phyloP scores from a whole-genome alignment of 2,113 vertebrate genomes.

The Balaeniceps rex region DNA sequence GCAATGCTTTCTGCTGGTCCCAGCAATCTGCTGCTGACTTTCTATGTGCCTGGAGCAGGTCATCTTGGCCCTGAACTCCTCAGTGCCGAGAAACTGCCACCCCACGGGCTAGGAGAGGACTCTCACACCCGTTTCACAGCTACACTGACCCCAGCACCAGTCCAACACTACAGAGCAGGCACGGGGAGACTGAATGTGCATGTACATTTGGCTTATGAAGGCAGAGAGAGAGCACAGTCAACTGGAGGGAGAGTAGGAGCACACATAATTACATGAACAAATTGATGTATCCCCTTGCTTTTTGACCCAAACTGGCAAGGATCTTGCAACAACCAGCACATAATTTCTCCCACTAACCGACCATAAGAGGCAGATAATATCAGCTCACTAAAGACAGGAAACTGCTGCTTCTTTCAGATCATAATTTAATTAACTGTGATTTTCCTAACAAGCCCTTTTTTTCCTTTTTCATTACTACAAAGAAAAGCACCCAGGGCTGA shows the following conservation, averaged over 20 bases:
- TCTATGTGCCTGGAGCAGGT: not conserved
- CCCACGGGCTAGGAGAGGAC: not conserved
- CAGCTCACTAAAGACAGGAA: not conserved
- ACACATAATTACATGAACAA: not conserved
- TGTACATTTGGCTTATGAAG: not conserved
- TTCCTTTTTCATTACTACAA: not conserved
- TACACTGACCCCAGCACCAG: not conserved
- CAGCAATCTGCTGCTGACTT: not conserved
- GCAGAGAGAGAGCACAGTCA: not conserved
- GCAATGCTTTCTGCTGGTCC: not conserved
- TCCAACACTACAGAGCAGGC: not conserved
- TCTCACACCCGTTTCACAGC: not conserved
- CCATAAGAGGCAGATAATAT: not conserved
- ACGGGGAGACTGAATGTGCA: not conserved
- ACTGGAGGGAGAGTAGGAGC: not conserved
- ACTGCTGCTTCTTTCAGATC: not conserved
- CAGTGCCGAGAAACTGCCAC: not conserved
- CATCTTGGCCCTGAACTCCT: fast-evolving
- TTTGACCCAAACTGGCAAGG: not conserved
- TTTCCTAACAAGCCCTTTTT: not conserved
- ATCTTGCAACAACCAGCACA: not conserved
- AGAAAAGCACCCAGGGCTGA: not conserved
- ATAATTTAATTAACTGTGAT: constrained; percentile 2
- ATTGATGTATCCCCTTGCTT: not conserved
- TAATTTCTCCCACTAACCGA: not conserved